Evolutionary conservation across 1,140 invertebrate genomes (phyloP).

Genomic region (Temnothorax nylanderi): DNA sequence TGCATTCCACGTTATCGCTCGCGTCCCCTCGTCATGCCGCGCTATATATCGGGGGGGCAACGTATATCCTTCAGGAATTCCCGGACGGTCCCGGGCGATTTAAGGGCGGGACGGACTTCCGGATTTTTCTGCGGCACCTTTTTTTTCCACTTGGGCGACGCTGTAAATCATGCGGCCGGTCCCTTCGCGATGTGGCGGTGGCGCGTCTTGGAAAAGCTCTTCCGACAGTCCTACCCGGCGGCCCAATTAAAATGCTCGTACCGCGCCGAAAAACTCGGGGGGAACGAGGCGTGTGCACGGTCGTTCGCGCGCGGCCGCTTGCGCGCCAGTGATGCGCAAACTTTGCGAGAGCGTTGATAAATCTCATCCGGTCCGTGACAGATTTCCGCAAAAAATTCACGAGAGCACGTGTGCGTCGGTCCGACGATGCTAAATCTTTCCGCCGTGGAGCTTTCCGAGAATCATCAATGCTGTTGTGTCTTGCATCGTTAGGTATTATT

Average conservation of each 20-base stretch:
- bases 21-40: slow-evolving; percentile 57
- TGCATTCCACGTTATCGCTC: slow-evolving; percentile 65
- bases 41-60: slow-evolving; percentile 54
- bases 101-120: slow-evolving; percentile 66
- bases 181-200: slow-evolving; percentile 8
- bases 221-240: slow-evolving; percentile 56
- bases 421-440: slow-evolving; percentile 49
- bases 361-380: slow-evolving; percentile 75
- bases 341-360: slow-evolving; percentile 74
- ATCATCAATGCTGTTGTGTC: slow-evolving; percentile 58
- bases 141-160: slow-evolving; percentile 28
- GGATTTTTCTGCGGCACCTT: slow-evolving; percentile 56
- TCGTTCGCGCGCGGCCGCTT: slow-evolving; percentile 10
- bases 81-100: slow-evolving; percentile 61
- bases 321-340: slow-evolving; percentile 62
- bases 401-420: slow-evolving; percentile 66
- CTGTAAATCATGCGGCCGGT: slow-evolving; percentile 36
- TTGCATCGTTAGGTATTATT: slow-evolving; percentile 63
- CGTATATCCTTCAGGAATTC: slow-evolving; percentile 70
- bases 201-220: slow-evolving; percentile 66
- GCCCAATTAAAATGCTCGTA: slow-evolving; percentile 68
- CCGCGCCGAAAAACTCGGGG: slow-evolving; percentile 55
- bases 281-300: slow-evolving; percentile 15
- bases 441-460: slow-evolving; percentile 56
- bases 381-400: slow-evolving; percentile 71